Conservation (phyloP, 2,888 invertebrate genomes). For the Eurois occulta region DNA sequence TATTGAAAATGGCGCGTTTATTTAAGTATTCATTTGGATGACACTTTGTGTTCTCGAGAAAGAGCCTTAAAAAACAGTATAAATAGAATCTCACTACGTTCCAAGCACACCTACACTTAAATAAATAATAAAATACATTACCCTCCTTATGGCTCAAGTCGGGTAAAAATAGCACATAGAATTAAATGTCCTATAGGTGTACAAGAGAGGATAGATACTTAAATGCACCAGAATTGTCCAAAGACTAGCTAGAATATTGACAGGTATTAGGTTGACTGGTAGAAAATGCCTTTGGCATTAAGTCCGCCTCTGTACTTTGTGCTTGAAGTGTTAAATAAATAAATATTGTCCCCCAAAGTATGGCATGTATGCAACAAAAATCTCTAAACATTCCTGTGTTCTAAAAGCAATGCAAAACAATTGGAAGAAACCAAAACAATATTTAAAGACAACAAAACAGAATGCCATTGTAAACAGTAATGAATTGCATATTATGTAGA, state of each 20-base stretch:
- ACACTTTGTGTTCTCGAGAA: background rate
- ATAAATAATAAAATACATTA: background rate
- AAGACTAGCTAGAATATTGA: background rate
- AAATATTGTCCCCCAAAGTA: background rate
- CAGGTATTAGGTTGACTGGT: no score
- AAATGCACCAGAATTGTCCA: background rate
- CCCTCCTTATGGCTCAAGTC: background rate
- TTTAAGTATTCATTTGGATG: background rate
- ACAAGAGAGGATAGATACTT: background rate
- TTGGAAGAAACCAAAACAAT: background rate
- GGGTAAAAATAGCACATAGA: background rate
- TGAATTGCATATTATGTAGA: background rate
- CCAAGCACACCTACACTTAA: background rate
- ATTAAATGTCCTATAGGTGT: background rate
- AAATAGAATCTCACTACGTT: constrained; percentile 4
- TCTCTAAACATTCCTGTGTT: background rate
- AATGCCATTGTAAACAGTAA: background rate
- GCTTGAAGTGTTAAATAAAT: no score
- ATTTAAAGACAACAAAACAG: background rate
- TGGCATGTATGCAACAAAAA: background rate
- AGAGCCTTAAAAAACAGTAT: background rate
- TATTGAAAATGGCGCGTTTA: background rate
- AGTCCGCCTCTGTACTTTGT: no score
- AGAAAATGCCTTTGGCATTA: no score
- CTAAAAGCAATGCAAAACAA: background rate